Evolutionary conservation across 2,113 vertebrate species (phyloP).

Genomic region (Perca flavescens): DNA sequence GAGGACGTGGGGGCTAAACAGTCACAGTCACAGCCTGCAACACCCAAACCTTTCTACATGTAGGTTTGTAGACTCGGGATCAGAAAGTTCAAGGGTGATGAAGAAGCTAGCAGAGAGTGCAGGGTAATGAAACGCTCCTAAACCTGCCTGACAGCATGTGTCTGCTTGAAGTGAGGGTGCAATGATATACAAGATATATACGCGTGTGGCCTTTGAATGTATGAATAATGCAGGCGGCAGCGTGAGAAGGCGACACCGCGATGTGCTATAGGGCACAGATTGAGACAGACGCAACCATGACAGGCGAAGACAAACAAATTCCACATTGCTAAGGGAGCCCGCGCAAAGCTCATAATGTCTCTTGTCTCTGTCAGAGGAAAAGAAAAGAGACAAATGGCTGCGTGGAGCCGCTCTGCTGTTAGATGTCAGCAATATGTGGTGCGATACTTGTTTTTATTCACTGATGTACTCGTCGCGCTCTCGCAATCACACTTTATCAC

Average conservation of each 20-base stretch:
- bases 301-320: slow-evolving; percentile 79
- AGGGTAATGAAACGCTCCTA: slow-evolving; percentile 21
- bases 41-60: slow-evolving; percentile 5
- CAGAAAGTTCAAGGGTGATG: slow-evolving; percentile 34
- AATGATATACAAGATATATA: slow-evolving; percentile 67
- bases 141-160: slow-evolving; percentile 48
- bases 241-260: slow-evolving; percentile 30
- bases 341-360: slow-evolving; percentile 65
- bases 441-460: slow-evolving; percentile 46
- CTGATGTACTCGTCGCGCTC: slow-evolving; percentile 19
- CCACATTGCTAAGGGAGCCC: slow-evolving; percentile 71
- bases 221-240: slow-evolving; percentile 77
- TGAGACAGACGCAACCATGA: slow-evolving; percentile 67
- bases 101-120: slow-evolving; percentile 18
- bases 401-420: slow-evolving; percentile 38
- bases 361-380: slow-evolving; percentile 62
- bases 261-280: slow-evolving; percentile 59
- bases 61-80: slow-evolving; percentile 8
- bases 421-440: slow-evolving; percentile 54
- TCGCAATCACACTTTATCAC: slow-evolving; percentile 36
- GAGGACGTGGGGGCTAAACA: slow-evolving; percentile 46
- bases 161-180: slow-evolving; percentile 53
- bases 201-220: slow-evolving; percentile 53
- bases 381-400: slow-evolving; percentile 66
- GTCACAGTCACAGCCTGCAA: slow-evolving; percentile 27